Evolutionary conservation across 2,797 vertebrate species (phyloP).

Genomic region (Pelodytes ibericus): DNA sequence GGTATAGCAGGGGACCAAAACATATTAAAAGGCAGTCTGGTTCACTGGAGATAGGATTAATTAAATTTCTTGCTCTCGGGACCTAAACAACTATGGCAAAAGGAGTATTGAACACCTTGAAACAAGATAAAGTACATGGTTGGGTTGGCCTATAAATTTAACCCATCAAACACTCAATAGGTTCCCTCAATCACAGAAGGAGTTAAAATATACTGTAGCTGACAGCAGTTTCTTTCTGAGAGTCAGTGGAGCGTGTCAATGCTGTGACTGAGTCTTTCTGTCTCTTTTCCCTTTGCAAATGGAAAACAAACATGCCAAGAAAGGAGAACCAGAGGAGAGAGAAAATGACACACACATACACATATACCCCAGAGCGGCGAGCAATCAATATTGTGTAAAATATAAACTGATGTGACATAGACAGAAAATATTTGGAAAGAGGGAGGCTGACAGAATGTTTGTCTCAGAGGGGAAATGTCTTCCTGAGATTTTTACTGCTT

Average conservation of each 20-base stretch:
- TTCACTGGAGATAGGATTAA: conserved; percentile 34
- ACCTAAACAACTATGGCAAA: conserved; percentile 6
- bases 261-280: conserved; percentile 36
- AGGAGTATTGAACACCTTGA: neutral
- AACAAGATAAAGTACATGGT: neutral
- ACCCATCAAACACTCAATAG: neutral
- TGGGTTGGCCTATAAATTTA: neutral
- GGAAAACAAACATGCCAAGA: conserved; percentile 45
- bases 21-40: conserved; percentile 7
- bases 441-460: conserved; percentile 42
- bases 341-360: conserved; percentile 47
- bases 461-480: conserved; percentile 50
- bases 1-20: conserved; percentile 1
- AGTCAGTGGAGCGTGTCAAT: conserved; percentile 40
- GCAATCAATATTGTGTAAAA: conserved; percentile 57
- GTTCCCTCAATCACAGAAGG: conserved; percentile 11
- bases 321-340: conserved; percentile 44
- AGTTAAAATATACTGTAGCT: conserved; percentile 11
- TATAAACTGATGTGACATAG: conserved; percentile 55
- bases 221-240: conserved; percentile 25
- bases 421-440: conserved; percentile 52
- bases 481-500: conserved; percentile 27
- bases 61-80: conserved; percentile 29
- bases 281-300: conserved; percentile 46
- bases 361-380: conserved; percentile 49